Percentiles rank a stretch among this genome's conserved stretches.
Conservation (phyloP, 2,888 invertebrate species). For the Odontothrips loti region DNA sequence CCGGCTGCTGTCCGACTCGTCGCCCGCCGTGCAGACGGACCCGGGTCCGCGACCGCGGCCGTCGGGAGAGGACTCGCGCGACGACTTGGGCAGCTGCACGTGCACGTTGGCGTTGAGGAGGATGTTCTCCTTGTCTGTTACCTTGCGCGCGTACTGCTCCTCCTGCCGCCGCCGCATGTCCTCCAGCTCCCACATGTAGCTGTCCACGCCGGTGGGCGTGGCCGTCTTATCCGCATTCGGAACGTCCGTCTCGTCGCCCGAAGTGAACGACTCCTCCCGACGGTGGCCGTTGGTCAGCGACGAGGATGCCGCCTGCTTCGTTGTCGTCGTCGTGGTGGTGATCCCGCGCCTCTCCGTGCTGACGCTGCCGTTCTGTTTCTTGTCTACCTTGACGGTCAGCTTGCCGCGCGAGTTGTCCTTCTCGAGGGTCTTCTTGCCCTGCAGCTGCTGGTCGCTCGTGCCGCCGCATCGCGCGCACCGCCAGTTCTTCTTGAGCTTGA, state of each 20-base stretch:
- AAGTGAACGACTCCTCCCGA: not conserved
- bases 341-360: not conserved
- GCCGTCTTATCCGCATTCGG: conserved; percentile 1
- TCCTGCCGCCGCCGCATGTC: conserved; percentile 9
- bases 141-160: conserved; percentile 24
- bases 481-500: conserved; percentile 16
- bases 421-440: not conserved
- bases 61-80: conserved; percentile 70
- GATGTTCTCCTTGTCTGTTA: conserved; percentile 38
- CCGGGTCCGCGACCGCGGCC: conserved; percentile 64
- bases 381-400: conserved; percentile 8
- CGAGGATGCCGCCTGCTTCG: not conserved
- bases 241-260: conserved; percentile 12
- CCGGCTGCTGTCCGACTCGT: conserved; percentile 50
- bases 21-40: conserved; percentile 55
- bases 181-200: conserved; percentile 12
- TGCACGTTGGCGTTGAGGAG: conserved; percentile 39
- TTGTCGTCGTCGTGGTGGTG: not conserved
- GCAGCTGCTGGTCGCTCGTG: not conserved
- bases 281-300: conserved; percentile 6
- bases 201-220: conserved; percentile 12
- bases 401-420: not conserved
- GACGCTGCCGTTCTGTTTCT: not conserved
- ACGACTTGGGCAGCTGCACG: conserved; percentile 56
- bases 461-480: not conserved